Evolutionary conservation across 2,888 invertebrate genomes (phyloP).

Genomic region (Heliconius cydno): DNA sequence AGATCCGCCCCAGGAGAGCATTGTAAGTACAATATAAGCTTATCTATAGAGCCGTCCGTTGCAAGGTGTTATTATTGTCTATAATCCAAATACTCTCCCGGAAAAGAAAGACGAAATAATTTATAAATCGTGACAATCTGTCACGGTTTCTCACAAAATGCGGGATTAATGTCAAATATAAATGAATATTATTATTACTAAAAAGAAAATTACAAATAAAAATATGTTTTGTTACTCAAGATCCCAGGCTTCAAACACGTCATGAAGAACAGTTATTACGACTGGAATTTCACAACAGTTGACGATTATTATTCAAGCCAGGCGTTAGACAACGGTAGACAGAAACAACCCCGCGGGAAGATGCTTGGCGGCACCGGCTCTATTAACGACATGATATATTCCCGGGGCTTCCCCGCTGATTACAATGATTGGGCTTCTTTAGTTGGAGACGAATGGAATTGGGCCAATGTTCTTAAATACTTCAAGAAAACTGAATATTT

Average conservation of each 20-base stretch:
- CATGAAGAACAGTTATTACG: slow-evolving; percentile 60
- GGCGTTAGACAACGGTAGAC: slow-evolving; percentile 58
- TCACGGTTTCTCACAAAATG: too few species aligned
- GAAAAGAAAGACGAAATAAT: too few species aligned
- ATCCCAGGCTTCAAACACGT: slow-evolving; percentile 62
- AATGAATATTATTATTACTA: background rate
- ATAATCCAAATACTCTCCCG: too few species aligned
- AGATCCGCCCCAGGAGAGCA: slow-evolving; percentile 67
- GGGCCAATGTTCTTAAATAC: slow-evolving; percentile 65
- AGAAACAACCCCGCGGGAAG: slow-evolving; percentile 68
- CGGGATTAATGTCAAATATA: too few species aligned
- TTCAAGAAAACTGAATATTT: slow-evolving; percentile 71
- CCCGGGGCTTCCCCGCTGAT: slow-evolving; percentile 69
- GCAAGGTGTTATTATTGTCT: too few species aligned
- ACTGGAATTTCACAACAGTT: slow-evolving; percentile 72
- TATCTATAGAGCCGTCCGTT: too few species aligned
- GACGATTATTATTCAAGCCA: slow-evolving; percentile 63
- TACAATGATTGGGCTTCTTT: slow-evolving; percentile 68
- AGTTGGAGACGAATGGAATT: slow-evolving; percentile 63
- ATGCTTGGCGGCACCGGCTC: slow-evolving; percentile 73
- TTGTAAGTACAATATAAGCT: slow-evolving; percentile 56
- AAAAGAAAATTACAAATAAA: background rate
- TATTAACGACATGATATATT: slow-evolving; percentile 73
- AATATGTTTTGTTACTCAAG: slow-evolving; percentile 48
- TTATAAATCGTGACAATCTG: too few species aligned